Conservation (phyloP, 92 coral and sea anemone species). For the Diadumene lineata region DNA sequence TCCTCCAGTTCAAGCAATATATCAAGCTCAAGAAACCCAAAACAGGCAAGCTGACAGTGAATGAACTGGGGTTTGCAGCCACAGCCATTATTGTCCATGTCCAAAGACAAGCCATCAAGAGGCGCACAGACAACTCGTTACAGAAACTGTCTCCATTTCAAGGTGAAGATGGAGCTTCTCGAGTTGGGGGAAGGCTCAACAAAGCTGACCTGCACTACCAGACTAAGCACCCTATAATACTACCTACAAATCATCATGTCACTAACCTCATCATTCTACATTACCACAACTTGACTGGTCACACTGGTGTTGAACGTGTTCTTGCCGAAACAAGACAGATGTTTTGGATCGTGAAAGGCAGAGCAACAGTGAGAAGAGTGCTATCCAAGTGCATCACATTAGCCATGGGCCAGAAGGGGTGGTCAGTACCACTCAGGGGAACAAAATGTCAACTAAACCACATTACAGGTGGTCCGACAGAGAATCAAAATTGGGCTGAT, state of each 20-base stretch:
- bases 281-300: constrained; percentile 26
- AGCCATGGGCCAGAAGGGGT: too few species aligned
- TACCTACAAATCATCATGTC: constrained; percentile 38
- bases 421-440: too few species aligned
- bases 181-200: constrained; percentile 36
- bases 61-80: constrained; percentile 33
- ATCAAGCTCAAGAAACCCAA: constrained; percentile 20
- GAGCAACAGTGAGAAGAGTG: constrained; percentile 35
- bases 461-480: too few species aligned
- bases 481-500: too few species aligned
- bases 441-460: too few species aligned
- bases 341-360: constrained; percentile 55
- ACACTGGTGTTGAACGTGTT: constrained; percentile 26
- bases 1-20: constrained; percentile 51
- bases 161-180: constrained; percentile 23
- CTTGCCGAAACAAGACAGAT: constrained; percentile 18
- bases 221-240: constrained; percentile 29
- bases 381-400: constrained; percentile 24
- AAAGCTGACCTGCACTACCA: constrained; percentile 24
- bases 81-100: constrained; percentile 35
- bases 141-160: constrained; percentile 40
- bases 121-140: constrained; percentile 27
- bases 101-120: constrained; percentile 31
- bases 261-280: constrained; percentile 30
- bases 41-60: constrained; percentile 34